Conservation (phyloP, 2,888 invertebrate species). For the Polyommatus icarus region DNA sequence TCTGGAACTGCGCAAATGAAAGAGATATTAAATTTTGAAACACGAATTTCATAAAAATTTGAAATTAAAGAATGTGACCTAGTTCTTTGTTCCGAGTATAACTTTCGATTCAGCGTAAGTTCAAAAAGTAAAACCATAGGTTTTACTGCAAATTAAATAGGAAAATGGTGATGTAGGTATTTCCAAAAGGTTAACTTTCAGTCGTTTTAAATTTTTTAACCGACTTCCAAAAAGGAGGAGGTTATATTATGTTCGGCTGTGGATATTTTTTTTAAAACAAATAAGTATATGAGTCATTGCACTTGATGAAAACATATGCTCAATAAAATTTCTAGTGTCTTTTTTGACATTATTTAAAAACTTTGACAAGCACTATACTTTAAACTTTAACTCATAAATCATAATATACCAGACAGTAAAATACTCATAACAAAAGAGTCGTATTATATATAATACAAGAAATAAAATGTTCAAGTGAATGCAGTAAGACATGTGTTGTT, state of each 20-base stretch:
- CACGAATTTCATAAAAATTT: constrained; percentile 4
- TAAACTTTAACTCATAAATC: too few species aligned
- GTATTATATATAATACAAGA: background rate
- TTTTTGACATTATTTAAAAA: background rate
- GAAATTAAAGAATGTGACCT: constrained; percentile 23
- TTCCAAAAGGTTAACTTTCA: too few species aligned
- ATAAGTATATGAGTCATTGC: too few species aligned
- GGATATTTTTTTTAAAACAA: too few species aligned
- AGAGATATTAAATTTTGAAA: constrained; percentile 20
- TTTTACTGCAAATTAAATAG: background rate
- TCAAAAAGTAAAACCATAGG: background rate
- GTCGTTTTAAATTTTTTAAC: too few species aligned
- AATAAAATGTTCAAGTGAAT: background rate
- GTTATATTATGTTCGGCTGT: too few species aligned
- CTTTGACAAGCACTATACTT: too few species aligned
- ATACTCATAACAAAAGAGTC: too few species aligned
- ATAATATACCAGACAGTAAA: too few species aligned
- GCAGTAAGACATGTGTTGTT: constrained; percentile 16
- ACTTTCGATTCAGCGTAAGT: constrained; percentile 6
- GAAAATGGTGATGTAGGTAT: too few species aligned
- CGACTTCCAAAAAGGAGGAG: too few species aligned
- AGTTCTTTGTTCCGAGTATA: constrained; percentile 13
- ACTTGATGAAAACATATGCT: background rate
- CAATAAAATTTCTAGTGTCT: background rate
- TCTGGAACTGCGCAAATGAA: constrained; percentile 15